phyloP scores from a whole-genome alignment of 2,888 invertebrate genomes.

The Willowsia nigromaculata region DNA sequence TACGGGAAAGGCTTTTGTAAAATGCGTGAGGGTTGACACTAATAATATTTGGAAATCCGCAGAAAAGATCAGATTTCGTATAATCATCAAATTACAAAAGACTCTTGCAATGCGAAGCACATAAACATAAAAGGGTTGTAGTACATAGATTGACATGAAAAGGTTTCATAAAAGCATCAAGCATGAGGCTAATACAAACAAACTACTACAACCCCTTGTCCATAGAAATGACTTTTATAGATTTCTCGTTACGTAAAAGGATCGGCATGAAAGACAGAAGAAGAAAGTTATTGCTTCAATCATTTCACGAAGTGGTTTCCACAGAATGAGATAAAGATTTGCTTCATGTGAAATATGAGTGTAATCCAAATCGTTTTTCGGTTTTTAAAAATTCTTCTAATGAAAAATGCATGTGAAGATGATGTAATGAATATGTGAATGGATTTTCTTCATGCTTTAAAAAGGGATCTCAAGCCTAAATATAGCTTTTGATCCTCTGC shows the following conservation, averaged over 20 bases:
- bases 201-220: not conserved
- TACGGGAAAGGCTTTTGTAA: no score
- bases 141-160: no score
- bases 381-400: not conserved
- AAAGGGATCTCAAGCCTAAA: not conserved
- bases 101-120: not conserved
- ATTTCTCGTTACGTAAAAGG: no score
- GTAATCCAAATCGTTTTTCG: not conserved
- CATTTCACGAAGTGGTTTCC: not conserved
- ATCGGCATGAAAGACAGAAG: not conserved
- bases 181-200: not conserved
- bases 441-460: not conserved
- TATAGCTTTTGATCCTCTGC: not conserved
- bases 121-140: not conserved
- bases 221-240: no score
- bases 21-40: no score
- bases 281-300: not conserved
- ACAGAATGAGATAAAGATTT: not conserved
- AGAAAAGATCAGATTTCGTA: no score
- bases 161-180: not conserved
- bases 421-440: not conserved
- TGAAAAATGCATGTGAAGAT: not conserved
- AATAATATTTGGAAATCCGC: no score
- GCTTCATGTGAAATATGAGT: not conserved
- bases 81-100: not conserved